Percentiles rank a stretch among this genome's conserved stretches.
These are phyloP conservation scores for Onychostoma macrolepis DNA, from an alignment of 2,113 vertebrate genomes.

Conservation along the genomic window DNA sequence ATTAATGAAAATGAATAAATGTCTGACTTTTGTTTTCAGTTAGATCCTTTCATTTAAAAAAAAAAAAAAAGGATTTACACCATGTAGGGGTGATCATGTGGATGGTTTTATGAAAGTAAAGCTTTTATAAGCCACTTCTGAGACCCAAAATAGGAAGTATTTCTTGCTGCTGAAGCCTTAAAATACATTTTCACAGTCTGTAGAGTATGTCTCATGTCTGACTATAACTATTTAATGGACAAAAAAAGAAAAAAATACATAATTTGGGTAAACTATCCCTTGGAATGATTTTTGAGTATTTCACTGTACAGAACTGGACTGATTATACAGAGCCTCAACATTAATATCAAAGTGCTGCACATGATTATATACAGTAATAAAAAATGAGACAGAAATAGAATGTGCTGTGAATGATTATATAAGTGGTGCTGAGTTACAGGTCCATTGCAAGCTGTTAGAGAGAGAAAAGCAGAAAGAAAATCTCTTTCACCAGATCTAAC, in stretches of 20 bases:
- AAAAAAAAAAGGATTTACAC: not conserved
- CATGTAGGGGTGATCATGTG: not conserved
- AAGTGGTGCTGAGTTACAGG: not conserved
- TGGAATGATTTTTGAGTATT: not conserved
- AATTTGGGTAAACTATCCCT: not conserved
- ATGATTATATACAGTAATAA: not conserved
- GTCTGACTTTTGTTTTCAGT: not conserved
- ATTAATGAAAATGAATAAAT: not conserved
- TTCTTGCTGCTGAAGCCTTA: not conserved
- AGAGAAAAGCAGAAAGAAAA: not conserved
- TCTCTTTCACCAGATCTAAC: not conserved
- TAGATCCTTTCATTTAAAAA: not conserved
- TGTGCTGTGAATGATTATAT: not conserved
- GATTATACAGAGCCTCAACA: not conserved
- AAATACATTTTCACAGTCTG: not conserved
- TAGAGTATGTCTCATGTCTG: not conserved
- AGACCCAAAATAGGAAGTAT: not conserved
- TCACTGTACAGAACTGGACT: not conserved
- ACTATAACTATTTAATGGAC: not conserved
- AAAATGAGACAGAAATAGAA: not conserved
- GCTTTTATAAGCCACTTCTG: not conserved
- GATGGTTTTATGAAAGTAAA: slow-evolving; percentile 2
- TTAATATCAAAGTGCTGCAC: not conserved
- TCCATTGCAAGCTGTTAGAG: not conserved
- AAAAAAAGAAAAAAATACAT: not conserved